These are phyloP conservation scores for Cyrtorhinus lividipennis DNA, from an alignment of 1,140 invertebrate species.

Conservation along the genomic window DNA sequence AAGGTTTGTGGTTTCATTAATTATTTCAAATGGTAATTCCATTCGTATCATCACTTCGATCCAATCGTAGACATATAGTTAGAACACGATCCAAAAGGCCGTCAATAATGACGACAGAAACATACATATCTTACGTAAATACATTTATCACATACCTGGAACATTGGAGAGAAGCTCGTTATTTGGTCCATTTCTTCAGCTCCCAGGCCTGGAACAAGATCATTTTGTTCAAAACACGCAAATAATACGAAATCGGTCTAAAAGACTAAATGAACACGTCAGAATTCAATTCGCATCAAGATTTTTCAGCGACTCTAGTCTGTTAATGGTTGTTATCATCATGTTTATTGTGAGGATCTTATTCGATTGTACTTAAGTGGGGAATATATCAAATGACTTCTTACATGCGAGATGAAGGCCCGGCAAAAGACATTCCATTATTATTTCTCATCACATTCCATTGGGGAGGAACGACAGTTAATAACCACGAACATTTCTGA, in stretches of 20 bases:
- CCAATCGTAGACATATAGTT: too few species aligned
- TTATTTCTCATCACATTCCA: neutral
- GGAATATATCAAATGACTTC: neutral
- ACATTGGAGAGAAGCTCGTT: neutral
- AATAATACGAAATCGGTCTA: neutral
- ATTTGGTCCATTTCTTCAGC: neutral
- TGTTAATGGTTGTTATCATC: slow-evolving; percentile 2
- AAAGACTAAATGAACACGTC: neutral
- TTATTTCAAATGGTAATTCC: slow-evolving; percentile 1
- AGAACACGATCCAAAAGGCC: neutral
- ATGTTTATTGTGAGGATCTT: neutral
- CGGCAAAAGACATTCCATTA: neutral
- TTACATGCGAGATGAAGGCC: neutral
- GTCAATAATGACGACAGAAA: neutral
- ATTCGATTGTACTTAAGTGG: neutral
- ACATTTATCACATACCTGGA: neutral
- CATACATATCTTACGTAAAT: neutral
- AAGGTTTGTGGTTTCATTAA: neutral
- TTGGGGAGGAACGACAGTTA: neutral
- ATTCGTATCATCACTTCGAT: neutral
- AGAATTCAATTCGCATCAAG: neutral
- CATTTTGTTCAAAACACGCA: neutral
- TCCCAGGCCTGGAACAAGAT: neutral
- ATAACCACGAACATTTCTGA: neutral
- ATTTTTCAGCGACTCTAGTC: slow-evolving; percentile 7